Evolutionary conservation across 2,113 vertebrate species (phyloP), one percentile per base, ranked within the genome.

Genomic region (Calyptommatus sinebrachiatus): DNA sequence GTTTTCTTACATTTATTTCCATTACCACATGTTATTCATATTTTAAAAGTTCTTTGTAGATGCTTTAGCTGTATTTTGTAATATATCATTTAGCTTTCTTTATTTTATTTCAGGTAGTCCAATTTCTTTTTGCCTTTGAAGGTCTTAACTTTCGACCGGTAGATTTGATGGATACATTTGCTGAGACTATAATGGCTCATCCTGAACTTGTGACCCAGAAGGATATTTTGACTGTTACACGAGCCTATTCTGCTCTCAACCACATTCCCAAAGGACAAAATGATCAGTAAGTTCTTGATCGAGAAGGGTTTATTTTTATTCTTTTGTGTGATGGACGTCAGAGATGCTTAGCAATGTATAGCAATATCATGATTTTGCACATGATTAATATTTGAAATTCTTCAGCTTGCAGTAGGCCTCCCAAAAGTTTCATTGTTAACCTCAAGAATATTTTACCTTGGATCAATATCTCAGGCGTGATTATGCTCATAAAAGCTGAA

Each of bases 221-320:
- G 86, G 92, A 91, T 79, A 82, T 97, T 29, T 60, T 96, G 24
- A 68, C 31, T 76, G 22, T 97, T 83, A 91, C 97, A 53, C 94
- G 91, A 41, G 88, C 91, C 22, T 99, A 94, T 91, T 96, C 97
- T 8, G 90, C 88, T 60, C 91, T 99, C 20, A 98, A 96, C 92
- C 95, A 96, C 21, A 31, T 93, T 70, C 86, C 93, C 61, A 80
- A 81, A 80, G 73, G 78, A n/a, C 90, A 90, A 63, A 88, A 90
- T 77, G 85, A 91, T 68, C 81, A 85, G 98, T 99, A 93, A 31
- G 97, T 94, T 84, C 81, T 86, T 3, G 29, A 80, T 85, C 71
- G 71, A 26, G 76, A 28, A 76, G 26, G 7, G 53, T 57, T 57
- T 57, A 57, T 22, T 66, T 46, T n/a, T 46, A 24, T 26, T 70